Evolutionary conservation across 2,797 vertebrate genomes (phyloP), one percentile per base, ranked within the genome.

Genomic region (Rousettus madagascariensis): DNA sequence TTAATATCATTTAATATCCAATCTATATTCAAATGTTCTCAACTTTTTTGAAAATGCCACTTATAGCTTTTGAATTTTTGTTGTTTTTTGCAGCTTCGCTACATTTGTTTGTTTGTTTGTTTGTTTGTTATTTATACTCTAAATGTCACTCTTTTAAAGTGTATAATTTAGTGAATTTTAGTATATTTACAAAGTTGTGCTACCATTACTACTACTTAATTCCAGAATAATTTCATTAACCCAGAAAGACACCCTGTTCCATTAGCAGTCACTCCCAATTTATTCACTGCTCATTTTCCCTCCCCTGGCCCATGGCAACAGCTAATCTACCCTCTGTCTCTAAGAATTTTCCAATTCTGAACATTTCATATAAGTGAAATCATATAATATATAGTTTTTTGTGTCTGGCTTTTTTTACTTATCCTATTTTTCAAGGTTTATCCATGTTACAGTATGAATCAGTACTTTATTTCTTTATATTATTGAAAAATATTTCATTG

Each of bases 351-450:
- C 33, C 74, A 86, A 11, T 82, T 82, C 15, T 57, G 43, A 61
- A 74, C 49, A 90, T 49, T 83, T 90, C 11, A 46, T 79, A 51
- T 43, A 66, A 46, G 12, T 78, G 26, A 17, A 87, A 79, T 71
- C 33, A 33, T 30, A 53, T 4, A 65, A 3, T 68, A 87, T 38
- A 17, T n/a, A 93, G 61, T 5, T 28, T 75, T 92, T 63, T 20
- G 3, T 79, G 38, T n/a, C 15, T 84, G 4, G 5, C 6, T 86
- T 89, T 71, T 74, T 68, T 36, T 17, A 88, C 12, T 28, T 91
- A 69, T 20, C 41, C 20, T 59, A 22, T 71, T 91, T 91, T 94
- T 82, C 83, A 85, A 77, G 69, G 4, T 91, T 93, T 26, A 93
- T 55, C 66, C 22, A n/a, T 69, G n/a, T 82, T 88, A 49, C 30